These are phyloP conservation scores for Siniperca obscura DNA, from an alignment of 2,797 vertebrate species.

Conservation along the genomic window DNA sequence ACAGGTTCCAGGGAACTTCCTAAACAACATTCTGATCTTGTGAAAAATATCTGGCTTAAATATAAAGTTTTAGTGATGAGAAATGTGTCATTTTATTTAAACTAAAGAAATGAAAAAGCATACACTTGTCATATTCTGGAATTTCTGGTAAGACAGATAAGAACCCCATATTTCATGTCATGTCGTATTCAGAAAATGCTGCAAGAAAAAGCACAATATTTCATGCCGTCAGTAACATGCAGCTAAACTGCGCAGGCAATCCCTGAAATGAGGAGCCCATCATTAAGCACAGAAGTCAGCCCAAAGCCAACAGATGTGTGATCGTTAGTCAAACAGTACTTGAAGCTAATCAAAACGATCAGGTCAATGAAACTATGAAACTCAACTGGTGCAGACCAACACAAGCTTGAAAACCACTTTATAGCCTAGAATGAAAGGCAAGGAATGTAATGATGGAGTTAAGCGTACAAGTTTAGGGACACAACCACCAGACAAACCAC, in stretches of 20 bases:
- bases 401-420: slow-evolving; percentile 38
- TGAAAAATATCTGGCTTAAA: background rate
- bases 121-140: background rate
- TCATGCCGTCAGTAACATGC: background rate
- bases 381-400: slow-evolving; percentile 2
- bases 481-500: slow-evolving; percentile 38
- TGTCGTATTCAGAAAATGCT: slow-evolving; percentile 22
- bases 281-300: background rate
- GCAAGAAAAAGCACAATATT: slow-evolving; percentile 35
- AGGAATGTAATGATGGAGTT: slow-evolving; percentile 26
- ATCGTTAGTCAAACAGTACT: slow-evolving; percentile 18
- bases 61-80: background rate
- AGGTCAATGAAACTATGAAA: slow-evolving; percentile 31
- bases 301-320: slow-evolving; percentile 7
- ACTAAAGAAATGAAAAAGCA: slow-evolving; percentile 1
- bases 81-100: slow-evolving; percentile 9
- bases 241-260: slow-evolving; percentile 12
- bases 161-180: background rate
- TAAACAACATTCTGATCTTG: slow-evolving; percentile 9
- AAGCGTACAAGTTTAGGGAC: slow-evolving; percentile 9
- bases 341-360: slow-evolving; percentile 43
- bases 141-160: background rate
- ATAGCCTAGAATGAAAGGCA: slow-evolving; percentile 20
- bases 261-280: background rate
- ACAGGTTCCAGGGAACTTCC: background rate